These are phyloP conservation scores for Prolemur simus DNA, from an alignment of 2,113 vertebrate genomes.

Conservation along the genomic window DNA sequence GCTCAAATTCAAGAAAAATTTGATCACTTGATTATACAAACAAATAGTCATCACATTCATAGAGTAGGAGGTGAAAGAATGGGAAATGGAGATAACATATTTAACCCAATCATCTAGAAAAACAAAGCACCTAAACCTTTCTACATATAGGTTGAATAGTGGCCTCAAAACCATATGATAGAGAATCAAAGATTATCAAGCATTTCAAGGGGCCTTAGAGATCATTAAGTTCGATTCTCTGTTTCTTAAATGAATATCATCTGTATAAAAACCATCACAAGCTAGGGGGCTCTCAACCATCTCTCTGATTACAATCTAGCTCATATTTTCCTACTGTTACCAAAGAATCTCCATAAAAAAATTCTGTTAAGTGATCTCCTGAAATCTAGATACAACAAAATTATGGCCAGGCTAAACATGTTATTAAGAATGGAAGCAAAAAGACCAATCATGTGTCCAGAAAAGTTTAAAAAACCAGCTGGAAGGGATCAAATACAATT, in stretches of 20 bases:
- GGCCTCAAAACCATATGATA: background rate
- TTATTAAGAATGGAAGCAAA: background rate
- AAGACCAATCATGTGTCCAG: background rate
- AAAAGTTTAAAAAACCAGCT: background rate
- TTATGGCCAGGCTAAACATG: background rate
- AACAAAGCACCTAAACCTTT: background rate
- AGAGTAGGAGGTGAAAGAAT: background rate
- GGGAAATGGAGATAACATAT: background rate
- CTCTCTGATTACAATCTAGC: background rate
- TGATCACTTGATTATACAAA: background rate
- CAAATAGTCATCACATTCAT: background rate
- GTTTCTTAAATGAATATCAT: background rate
- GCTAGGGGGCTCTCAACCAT: background rate
- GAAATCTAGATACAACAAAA: background rate
- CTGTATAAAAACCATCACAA: background rate
- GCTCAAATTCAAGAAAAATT: background rate
- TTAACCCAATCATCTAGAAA: background rate
- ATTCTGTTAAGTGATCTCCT: background rate
- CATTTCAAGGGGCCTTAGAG: background rate
- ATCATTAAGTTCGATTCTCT: background rate
- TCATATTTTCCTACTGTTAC: background rate
- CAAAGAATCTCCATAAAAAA: background rate
- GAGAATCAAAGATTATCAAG: background rate
- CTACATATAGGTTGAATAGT: background rate
- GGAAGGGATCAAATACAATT: background rate